Conservation (phyloP, 2,797 vertebrate species). For the Labroides dimidiatus region DNA sequence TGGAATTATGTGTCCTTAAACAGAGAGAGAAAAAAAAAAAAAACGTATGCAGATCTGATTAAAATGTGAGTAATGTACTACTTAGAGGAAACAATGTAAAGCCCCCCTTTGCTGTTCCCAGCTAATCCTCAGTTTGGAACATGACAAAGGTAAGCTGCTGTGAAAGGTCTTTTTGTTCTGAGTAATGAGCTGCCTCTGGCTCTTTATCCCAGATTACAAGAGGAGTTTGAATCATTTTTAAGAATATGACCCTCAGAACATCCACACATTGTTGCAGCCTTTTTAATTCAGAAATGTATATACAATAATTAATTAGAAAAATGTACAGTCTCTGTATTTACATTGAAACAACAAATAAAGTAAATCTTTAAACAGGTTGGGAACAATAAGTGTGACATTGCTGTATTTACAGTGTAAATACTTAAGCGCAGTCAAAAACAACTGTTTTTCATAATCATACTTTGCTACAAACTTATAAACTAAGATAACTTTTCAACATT, state of each 20-base stretch:
- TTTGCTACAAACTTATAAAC: constrained; percentile 1
- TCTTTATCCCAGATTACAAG: constrained; percentile 32
- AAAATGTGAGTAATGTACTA: constrained; percentile 2
- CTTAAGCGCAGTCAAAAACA: neutral
- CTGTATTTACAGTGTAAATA: constrained; percentile 40
- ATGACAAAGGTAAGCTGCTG: constrained; percentile 56
- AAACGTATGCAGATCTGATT: constrained; percentile 6
- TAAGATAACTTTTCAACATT: constrained; percentile 12
- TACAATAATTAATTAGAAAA: constrained; percentile 44
- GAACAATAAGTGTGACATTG: constrained; percentile 18
- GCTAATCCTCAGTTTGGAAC: constrained; percentile 57
- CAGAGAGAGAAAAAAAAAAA: neutral
- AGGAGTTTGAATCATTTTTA: constrained; percentile 1
- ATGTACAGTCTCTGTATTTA: constrained; percentile 61
- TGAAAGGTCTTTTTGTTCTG: constrained; percentile 76
- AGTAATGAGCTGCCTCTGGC: constrained; percentile 20
- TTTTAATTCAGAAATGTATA: constrained; percentile 49
- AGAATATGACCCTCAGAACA: constrained; percentile 14
- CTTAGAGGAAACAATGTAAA: constrained; percentile 26
- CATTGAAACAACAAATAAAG: constrained; percentile 41
- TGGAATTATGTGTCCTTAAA: neutral
- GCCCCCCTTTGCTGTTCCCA: constrained; percentile 30
- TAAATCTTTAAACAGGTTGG: constrained; percentile 15
- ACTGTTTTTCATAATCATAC: neutral
- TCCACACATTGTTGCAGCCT: constrained; percentile 17